Evolutionary conservation across 2,797 vertebrate genomes (phyloP).

Genomic region (Luscinia megarhynchos): DNA sequence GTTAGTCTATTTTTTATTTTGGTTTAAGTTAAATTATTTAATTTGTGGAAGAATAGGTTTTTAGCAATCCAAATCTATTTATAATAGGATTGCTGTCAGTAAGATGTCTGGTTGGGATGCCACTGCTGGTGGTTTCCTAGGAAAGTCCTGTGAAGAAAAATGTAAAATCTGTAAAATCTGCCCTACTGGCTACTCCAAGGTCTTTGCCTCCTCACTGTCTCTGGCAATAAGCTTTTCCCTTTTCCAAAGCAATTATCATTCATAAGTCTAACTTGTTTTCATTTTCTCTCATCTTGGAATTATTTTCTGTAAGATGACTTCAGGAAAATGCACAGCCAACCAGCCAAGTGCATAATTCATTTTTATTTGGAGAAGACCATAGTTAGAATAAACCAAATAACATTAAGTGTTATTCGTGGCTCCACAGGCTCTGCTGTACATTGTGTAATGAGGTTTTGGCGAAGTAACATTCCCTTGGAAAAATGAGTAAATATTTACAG

Average conservation of each 20-base stretch:
- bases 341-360: neutral
- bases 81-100: neutral
- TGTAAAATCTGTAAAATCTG: neutral
- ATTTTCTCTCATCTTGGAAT: neutral
- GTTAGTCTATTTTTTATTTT: neutral
- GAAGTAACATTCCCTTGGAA: neutral
- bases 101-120: neutral
- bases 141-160: neutral
- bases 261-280: neutral
- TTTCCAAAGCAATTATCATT: neutral
- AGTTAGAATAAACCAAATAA: neutral
- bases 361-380: neutral
- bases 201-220: neutral
- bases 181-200: neutral
- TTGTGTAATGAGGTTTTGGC: neutral
- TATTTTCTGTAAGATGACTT: neutral
- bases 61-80: neutral
- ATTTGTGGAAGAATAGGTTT: neutral
- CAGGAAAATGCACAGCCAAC: neutral
- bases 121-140: neutral
- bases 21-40: neutral
- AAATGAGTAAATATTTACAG: neutral
- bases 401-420: neutral
- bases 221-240: neutral
- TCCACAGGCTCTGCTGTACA: neutral